A percentile compares a stretch with the other conserved stretches of the same genome.
phyloP scores from a whole-genome alignment of 2,113 vertebrate genomes.

The Lota lota region DNA sequence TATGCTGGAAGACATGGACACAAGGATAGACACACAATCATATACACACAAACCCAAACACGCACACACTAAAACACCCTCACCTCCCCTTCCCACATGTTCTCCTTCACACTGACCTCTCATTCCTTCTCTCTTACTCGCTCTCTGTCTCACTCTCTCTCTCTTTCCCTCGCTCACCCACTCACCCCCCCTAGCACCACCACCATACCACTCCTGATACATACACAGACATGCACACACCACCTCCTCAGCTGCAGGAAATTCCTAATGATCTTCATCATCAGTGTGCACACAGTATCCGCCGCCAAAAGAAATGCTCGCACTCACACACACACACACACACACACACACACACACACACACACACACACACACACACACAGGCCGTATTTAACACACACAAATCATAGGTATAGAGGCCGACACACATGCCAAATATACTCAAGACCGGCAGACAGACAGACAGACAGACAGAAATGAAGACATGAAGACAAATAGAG shows the following conservation, averaged over 20 bases:
- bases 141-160: too few species aligned
- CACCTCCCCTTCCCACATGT: constrained; percentile 31
- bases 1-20: constrained; percentile 20
- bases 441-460: constrained; percentile 24
- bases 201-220: too few species aligned
- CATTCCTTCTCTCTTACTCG: constrained; percentile 35
- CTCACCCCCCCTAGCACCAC: constrained; percentile 37
- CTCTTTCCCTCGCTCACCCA: too few species aligned
- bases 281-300: constrained; percentile 75
- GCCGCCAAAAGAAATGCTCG: constrained; percentile 77
- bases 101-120: constrained; percentile 51
- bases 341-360: background rate
- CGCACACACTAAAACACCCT: constrained; percentile 8
- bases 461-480: too few species aligned
- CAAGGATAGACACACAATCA: constrained; percentile 14
- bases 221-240: constrained; percentile 51
- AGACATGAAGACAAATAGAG: background rate
- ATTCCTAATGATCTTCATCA: constrained; percentile 97
- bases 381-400: constrained; percentile 15
- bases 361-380: constrained; percentile 48
- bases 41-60: too few species aligned
- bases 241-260: constrained; percentile 90
- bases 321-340: constrained; percentile 18
- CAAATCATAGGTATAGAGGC: background rate
- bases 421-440: constrained; percentile 37